Evolutionary conservation across 2,113 vertebrate species (phyloP).

Genomic region (Lucifuga dentata): DNA sequence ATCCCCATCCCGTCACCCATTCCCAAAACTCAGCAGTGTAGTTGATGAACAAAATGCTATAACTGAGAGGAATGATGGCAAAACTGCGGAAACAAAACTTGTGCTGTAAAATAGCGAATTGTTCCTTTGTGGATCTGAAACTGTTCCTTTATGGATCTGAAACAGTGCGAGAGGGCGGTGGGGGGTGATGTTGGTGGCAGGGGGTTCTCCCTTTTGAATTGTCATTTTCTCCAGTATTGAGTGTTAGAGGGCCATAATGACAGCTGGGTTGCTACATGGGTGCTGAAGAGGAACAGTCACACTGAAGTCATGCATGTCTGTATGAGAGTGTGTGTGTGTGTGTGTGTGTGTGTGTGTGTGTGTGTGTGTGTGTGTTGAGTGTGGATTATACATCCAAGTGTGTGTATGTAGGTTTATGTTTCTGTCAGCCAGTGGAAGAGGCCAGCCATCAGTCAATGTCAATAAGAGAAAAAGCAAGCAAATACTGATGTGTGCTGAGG

Average conservation of each 20-base stretch:
- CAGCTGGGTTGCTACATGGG: conserved; percentile 60
- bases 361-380: background rate
- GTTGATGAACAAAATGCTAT: too few species aligned
- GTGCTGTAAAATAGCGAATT: too few species aligned
- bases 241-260: conserved; percentile 56
- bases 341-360: conserved; percentile 20
- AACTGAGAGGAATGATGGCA: too few species aligned
- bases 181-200: too few species aligned
- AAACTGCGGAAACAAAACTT: too few species aligned
- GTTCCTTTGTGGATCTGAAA: too few species aligned
- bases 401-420: conserved; percentile 56
- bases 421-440: conserved; percentile 43
- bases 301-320: conserved; percentile 30
- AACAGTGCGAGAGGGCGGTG: background rate
- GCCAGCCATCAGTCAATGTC: conserved; percentile 33
- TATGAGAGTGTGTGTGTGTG: background rate
- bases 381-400: conserved; percentile 39
- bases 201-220: conserved; percentile 43
- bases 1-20: too few species aligned
- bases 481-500: conserved; percentile 21
- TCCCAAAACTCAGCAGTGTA: too few species aligned
- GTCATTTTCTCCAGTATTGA: conserved; percentile 66
- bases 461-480: conserved; percentile 58
- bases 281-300: conserved; percentile 61
- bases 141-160: too few species aligned